Evolutionary conservation across 2,797 vertebrate species (phyloP).

Genomic region (Helicolenus hilgendorfi): DNA sequence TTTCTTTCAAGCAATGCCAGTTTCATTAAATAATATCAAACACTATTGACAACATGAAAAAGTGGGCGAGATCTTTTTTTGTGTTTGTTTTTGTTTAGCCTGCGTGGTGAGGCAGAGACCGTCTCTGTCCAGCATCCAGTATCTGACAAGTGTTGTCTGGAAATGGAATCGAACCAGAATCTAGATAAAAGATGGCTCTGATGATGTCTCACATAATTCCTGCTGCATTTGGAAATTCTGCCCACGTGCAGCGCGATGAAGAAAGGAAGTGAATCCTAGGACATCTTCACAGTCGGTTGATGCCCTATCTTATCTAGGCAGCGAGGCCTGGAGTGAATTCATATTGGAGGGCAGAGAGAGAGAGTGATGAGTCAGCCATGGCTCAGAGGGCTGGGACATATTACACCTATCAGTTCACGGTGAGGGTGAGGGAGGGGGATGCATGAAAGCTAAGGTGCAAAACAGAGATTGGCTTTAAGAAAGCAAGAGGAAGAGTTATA

Average conservation of each 20-base stretch:
- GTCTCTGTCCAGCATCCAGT: not conserved
- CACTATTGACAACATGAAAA: not conserved
- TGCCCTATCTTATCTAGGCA: constrained; percentile 59
- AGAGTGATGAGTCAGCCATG: constrained; percentile 81
- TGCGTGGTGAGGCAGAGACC: not conserved
- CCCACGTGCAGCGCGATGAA: not conserved
- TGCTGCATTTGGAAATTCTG: constrained; percentile 27
- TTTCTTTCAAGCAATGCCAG: constrained; percentile 37
- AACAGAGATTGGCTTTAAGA: constrained; percentile 44
- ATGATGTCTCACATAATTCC: constrained; percentile 18
- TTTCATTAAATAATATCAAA: constrained; percentile 58
- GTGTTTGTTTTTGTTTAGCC: not conserved
- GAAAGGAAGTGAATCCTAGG: constrained; percentile 51
- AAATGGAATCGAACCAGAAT: not conserved
- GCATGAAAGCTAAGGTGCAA: constrained; percentile 18
- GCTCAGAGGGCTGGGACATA: constrained; percentile 62
- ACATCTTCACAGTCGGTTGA: constrained; percentile 53
- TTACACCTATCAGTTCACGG: constrained; percentile 68
- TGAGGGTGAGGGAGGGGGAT: constrained; percentile 20
- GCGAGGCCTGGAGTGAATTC: constrained; percentile 67
- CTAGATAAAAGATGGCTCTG: not conserved
- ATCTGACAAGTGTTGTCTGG: not conserved
- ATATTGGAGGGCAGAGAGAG: constrained; percentile 59
- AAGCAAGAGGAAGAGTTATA: constrained; percentile 22
- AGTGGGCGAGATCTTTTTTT: not conserved